Base-by-base conservation (phyloP, 1,140 invertebrate genomes). In the Drosophila ogumai region DNA sequence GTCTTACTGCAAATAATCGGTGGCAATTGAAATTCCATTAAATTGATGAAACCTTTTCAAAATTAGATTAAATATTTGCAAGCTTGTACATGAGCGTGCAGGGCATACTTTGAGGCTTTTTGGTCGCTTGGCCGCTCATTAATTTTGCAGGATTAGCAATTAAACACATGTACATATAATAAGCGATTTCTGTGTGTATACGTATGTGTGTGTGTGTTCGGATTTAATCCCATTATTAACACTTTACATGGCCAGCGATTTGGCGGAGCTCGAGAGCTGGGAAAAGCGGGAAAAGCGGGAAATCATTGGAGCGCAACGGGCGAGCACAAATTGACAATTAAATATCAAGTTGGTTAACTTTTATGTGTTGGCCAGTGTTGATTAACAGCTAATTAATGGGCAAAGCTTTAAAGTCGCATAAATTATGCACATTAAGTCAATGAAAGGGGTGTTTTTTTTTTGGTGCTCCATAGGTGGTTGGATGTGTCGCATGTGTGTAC, bases 371-470 rank as follows among this genome's bases (percentile, higher is more conserved):
- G 12, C 22, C 49, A 59, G 54, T 76, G 43, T 79, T 80, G 82
- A 88, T 88, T 88, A 80, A 88, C 71, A 74, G 72, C 67, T 74
- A 87, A 87, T 87, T 87, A 88, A 87, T 80, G 80, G 22, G n/a
- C 36, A 41, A 44, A 46, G 57, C 76, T 82, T 88, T 88, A 87
- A 88, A 82, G 64, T 40, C 79, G 63, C 76, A 46, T 65, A 66
- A 84, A 76, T 84, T 73, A 77, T 63, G 64, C 44, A 25, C 41
- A 75, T 80, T 82, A 87, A 77, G 67, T 82, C 64, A 73, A 77
- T 74, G 63, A 74, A 60, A 61, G 25, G 13, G 47, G 40, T 60
- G 58, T 74, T 55, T 38, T 57, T 7, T 13, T 6, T 31, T 5
- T 6, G 22, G 22, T 22, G n/a, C n/a, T n/a, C n/a, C 50, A 22